A percentile compares a stretch with the other conserved stretches of the same genome.
Evolutionary conservation across 2,888 invertebrate genomes (phyloP).

Genomic region (Stratiomys singularior): DNA sequence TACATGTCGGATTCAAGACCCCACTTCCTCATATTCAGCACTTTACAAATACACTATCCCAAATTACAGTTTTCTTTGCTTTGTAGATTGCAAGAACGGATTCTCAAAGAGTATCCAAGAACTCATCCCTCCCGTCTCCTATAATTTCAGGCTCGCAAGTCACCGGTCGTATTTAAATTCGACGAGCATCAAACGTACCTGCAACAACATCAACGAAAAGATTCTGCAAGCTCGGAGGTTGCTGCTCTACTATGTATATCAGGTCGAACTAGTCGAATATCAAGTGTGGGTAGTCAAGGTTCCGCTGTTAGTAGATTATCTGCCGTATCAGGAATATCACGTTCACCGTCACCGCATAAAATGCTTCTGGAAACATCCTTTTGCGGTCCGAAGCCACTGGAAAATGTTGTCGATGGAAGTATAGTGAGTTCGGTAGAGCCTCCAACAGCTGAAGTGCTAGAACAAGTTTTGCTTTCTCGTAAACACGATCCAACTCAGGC

Average conservation of each 20-base stretch:
- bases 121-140: neutral
- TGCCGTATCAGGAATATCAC: constrained; percentile 67
- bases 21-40: too few relatives aligned
- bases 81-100: too few relatives aligned
- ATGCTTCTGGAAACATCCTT: constrained; percentile 91
- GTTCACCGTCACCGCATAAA: constrained; percentile 90
- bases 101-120: too few relatives aligned
- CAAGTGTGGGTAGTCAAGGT: constrained; percentile 84
- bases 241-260: constrained; percentile 78
- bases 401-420: constrained; percentile 68
- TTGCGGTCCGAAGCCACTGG: constrained; percentile 82
- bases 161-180: constrained; percentile 66
- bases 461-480: constrained; percentile 70
- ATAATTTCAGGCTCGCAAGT: constrained; percentile 59
- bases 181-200: constrained; percentile 65
- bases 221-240: constrained; percentile 81
- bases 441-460: constrained; percentile 68
- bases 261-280: constrained; percentile 83
- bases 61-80: too few relatives aligned
- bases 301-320: constrained; percentile 72
- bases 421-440: constrained; percentile 67
- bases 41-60: too few relatives aligned
- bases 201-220: constrained; percentile 74
- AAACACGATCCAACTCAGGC: constrained; percentile 74
- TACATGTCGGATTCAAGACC: too few relatives aligned